Conservation (phyloP, 2,888 invertebrate species). For the Aromia moschata region DNA sequence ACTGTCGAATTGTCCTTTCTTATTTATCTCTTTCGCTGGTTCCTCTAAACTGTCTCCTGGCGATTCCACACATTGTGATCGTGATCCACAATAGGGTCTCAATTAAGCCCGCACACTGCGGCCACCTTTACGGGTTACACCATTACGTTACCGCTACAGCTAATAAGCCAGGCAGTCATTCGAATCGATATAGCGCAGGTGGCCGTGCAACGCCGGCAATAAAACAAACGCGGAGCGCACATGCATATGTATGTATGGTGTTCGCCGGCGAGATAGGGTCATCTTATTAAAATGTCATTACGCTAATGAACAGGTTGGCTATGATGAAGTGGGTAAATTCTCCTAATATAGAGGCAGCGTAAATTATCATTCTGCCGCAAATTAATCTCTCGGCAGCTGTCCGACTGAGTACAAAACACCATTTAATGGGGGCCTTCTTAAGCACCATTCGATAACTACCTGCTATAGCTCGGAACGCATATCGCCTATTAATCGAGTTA, state of each 20-base stretch:
- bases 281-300: constrained; percentile 41
- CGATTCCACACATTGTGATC: no score
- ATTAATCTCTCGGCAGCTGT: constrained; percentile 31
- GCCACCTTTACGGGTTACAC: no score
- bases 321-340: constrained; percentile 35
- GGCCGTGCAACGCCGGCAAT: no score
- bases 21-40: no score
- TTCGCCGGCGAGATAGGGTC: constrained; percentile 12
- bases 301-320: constrained; percentile 37
- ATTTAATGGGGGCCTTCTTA: constrained; percentile 29
- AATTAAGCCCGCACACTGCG: no score
- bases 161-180: no score
- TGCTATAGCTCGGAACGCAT: constrained; percentile 8
- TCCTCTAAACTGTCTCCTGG: no score
- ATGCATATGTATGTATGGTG: constrained; percentile 23
- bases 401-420: constrained; percentile 31
- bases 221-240: constrained; percentile 3
- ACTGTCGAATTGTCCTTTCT: no score
- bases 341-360: constrained; percentile 29
- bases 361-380: constrained; percentile 28
- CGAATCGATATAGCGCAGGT: no score
- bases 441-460: constrained; percentile 26
- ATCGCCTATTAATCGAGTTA: constrained; percentile 5
- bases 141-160: no score
- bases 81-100: no score